Conservation (phyloP, 2,113 vertebrate genomes). For the Sula dactylatra region DNA sequence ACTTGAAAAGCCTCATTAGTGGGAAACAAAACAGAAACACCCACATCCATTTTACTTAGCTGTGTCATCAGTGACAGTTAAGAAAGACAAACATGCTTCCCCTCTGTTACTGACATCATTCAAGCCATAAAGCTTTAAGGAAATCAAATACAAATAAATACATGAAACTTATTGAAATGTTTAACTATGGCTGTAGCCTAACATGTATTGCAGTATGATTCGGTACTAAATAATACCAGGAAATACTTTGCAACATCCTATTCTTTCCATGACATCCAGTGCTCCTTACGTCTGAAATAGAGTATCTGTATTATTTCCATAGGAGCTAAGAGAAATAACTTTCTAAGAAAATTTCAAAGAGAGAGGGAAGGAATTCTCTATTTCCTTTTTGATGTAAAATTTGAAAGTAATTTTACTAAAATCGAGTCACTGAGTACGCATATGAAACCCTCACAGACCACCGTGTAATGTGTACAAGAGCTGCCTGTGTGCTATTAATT, state of each 20-base stretch:
- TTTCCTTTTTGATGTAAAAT: conserved; percentile 3
- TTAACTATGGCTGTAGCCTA: neutral
- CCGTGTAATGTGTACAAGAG: neutral
- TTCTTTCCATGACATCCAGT: neutral
- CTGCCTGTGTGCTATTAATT: neutral
- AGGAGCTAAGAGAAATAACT: conserved; percentile 31
- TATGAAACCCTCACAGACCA: neutral
- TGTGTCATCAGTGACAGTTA: conserved; percentile 62
- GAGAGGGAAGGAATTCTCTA: neutral
- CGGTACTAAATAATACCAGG: neutral
- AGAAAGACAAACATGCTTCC: conserved; percentile 58
- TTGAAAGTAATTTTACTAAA: conserved; percentile 15
- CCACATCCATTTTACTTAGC: conserved; percentile 59
- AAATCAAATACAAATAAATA: conserved; percentile 50
- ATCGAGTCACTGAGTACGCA: neutral
- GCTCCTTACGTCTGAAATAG: conserved; percentile 35
- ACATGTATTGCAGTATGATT: neutral
- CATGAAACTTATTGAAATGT: neutral
- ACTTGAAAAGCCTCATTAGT: conserved; percentile 66
- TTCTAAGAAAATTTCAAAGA: conserved; percentile 25
- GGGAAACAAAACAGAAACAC: conserved; percentile 62
- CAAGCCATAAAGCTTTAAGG: conserved; percentile 52
- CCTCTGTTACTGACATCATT: conserved; percentile 51
- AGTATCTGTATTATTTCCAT: conserved; percentile 29
- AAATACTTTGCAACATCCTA: neutral